Percentiles rank a stretch among this genome's conserved stretches.
These are phyloP conservation scores for roundworm (Caenorhabditis elegans) DNA, from an alignment of 1,140 invertebrate species.

Conservation along the genomic window WBcel235 BX284606.5:10927501-10928000, in stretches of 20 bases:
- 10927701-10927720: background rate
- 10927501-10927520: background rate
- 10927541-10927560: slow-evolving; percentile 19
- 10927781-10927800: background rate
- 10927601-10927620: slow-evolving; percentile 1
- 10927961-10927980: too few species aligned
- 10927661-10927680: slow-evolving; percentile 30
- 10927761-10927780: background rate
- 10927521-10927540: slow-evolving; percentile 26
- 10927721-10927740: background rate
- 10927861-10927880: background rate
- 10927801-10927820: slow-evolving; percentile 31
- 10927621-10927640: background rate
- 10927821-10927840: background rate
- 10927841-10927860: background rate
- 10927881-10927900: background rate
- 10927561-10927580: background rate
- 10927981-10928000: too few species aligned
- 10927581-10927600: background rate
- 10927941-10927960: background rate
- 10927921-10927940: background rate
- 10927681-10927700: slow-evolving; percentile 29
- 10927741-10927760: background rate
- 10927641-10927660: slow-evolving; percentile 19
- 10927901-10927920: background rate